These are phyloP conservation scores for Drosophila grimshawi DNA, from an alignment of 1,140 invertebrate genomes.

Conservation along the genomic window DNA sequence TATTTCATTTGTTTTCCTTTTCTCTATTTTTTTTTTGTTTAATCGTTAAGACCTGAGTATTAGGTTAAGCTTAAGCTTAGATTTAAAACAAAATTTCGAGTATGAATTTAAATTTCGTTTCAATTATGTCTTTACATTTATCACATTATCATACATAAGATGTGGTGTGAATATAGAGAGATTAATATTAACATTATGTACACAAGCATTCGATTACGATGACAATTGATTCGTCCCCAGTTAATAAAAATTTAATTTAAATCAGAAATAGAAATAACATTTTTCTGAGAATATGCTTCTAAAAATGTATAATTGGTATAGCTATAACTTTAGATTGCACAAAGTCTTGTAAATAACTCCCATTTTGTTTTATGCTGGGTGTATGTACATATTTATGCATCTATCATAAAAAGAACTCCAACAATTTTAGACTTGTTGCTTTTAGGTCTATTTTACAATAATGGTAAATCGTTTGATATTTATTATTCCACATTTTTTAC, in stretches of 20 bases:
- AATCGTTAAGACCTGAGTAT: neutral
- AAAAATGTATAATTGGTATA: too few species aligned
- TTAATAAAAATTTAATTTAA: neutral
- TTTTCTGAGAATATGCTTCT: too few species aligned
- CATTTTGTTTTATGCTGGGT: too few species aligned
- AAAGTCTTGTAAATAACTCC: too few species aligned
- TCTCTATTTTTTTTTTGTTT: neutral
- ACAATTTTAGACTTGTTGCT: neutral
- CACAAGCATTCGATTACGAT: neutral
- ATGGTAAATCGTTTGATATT: too few species aligned
- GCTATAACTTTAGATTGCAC: too few species aligned
- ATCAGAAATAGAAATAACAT: too few species aligned
- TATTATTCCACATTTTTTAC: neutral
- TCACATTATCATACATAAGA: neutral
- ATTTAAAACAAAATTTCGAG: neutral
- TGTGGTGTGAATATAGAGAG: neutral
- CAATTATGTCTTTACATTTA: neutral
- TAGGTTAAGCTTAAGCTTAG: conserved; percentile 18
- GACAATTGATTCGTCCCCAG: neutral
- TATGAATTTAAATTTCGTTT: neutral
- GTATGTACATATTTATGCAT: too few species aligned
- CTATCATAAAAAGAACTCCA: neutral
- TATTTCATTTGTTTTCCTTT: neutral
- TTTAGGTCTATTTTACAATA: too few species aligned
- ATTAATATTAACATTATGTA: neutral